Base-by-base conservation (phyloP, 2,888 invertebrate genomes). In the Andrena flavipes region DNA sequence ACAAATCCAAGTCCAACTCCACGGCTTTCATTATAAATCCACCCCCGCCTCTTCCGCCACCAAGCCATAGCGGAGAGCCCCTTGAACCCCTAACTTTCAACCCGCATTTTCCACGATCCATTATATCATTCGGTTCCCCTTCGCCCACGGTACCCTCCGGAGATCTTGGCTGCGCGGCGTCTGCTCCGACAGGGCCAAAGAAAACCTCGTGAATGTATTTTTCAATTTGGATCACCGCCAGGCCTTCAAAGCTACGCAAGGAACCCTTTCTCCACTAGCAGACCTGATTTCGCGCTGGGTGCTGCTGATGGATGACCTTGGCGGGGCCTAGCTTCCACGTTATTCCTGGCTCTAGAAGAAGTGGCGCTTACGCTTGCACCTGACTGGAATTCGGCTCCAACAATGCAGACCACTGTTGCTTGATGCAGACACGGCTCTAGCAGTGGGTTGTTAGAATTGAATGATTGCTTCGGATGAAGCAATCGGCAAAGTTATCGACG, bases 11-110 rank as follows among this genome's bases (percentile, higher is more conserved):
- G 90, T 92, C 92, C 91, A 91, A 93, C 92, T 93, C 92, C 90
- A 91, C 91, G 90, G 91, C 91, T 93, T 93, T 93, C 93, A 93
- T 93, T 94, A 93, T 94, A 94, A 94, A 94, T 94, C 93, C 93
- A 91, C 91, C 91, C 88, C 92, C 85, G 72, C 84, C 67, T 29
- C 63, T 49, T 68, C 26, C 63, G 60, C 68, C 64, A 69, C 64
- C 80, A 42, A 42, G 65, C 77, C 65, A 70, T 76, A 77, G 78
- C 29, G 74, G 77, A 86, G 80, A 88, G 89, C 85, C 88, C 90
- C 89, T 89, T 88, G 82, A 89, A 90, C 86, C 91, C 91, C 91
- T 91, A 92, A 93, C 91, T 93, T 92, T 92, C 92, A 91, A 91
- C 92, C 92, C 88, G 91, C 91, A 89, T 91, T 93, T 91, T 90